A percentile compares a stretch with the other conserved stretches of the same genome.
Conservation (phyloP, 2,888 invertebrate genomes). For the Rotaria sp. region DNA sequence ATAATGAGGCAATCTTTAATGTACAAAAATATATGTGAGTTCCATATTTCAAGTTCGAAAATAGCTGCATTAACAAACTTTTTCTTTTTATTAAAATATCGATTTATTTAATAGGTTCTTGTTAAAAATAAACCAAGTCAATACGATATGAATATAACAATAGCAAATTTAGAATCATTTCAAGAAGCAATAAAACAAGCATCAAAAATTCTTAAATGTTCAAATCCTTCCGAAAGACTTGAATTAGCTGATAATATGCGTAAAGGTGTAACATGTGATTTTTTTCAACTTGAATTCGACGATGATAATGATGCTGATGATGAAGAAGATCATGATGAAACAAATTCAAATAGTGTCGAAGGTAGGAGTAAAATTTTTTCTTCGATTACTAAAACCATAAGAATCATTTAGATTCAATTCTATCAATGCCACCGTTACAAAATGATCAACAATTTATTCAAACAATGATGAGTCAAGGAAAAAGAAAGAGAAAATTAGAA, state of each 20-base stretch:
- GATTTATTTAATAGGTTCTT: not conserved
- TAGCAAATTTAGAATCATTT: slow-evolving; percentile 8
- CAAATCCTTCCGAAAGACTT: not conserved
- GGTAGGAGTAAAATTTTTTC: not conserved
- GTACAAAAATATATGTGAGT: too few relatives aligned
- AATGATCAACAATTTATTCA: slow-evolving; percentile 1
- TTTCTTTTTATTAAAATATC: too few relatives aligned
- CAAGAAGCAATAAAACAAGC: slow-evolving; percentile 21
- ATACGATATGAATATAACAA: slow-evolving; percentile 1
- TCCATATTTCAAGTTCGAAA: too few relatives aligned
- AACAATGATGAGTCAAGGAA: not conserved
- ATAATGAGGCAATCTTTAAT: too few relatives aligned
- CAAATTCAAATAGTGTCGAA: not conserved
- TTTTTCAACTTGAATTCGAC: not conserved
- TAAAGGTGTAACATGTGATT: slow-evolving; percentile 5
- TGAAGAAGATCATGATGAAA: not conserved
- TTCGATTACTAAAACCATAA: not conserved
- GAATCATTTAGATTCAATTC: not conserved
- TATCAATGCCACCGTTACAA: not conserved
- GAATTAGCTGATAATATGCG: slow-evolving; percentile 14
- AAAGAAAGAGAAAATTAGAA: not conserved
- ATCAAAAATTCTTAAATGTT: not conserved
- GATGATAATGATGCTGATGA: not conserved
- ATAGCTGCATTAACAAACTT: too few relatives aligned
- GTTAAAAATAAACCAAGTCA: not conserved